Evolutionary conservation across 1,140 invertebrate genomes (phyloP).

Genomic region (Ditylenchus dipsaci): DNA sequence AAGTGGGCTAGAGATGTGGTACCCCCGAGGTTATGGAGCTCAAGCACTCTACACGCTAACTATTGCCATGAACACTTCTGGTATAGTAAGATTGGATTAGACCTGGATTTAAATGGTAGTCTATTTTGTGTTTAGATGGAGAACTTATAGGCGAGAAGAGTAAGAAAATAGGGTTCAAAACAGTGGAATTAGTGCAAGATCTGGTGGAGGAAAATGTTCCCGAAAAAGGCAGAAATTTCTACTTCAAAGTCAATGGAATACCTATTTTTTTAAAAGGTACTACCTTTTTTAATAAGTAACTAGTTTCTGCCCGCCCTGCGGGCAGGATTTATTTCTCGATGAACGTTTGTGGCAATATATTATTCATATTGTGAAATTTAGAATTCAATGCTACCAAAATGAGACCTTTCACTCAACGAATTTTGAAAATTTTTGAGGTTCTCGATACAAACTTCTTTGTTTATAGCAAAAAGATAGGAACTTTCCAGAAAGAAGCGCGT

Average conservation of each 20-base stretch:
- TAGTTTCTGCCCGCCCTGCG: no score
- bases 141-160: slow-evolving; percentile 53
- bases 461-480: no score
- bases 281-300: neutral
- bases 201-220: slow-evolving; percentile 60
- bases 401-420: no score
- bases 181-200: slow-evolving; percentile 73
- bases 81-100: slow-evolving; percentile 10
- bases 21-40: slow-evolving; percentile 91
- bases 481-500: no score
- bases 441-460: no score
- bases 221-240: slow-evolving; percentile 72
- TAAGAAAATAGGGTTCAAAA: slow-evolving; percentile 76
- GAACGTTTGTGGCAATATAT: no score
- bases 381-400: no score
- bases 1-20: slow-evolving; percentile 70
- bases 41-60: slow-evolving; percentile 61
- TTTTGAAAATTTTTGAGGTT: no score
- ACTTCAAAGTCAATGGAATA: slow-evolving; percentile 78
- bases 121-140: slow-evolving; percentile 6
- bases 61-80: neutral
- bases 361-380: no score
- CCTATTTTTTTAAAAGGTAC: slow-evolving; percentile 87
- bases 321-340: no score
- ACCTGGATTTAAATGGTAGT: neutral